Evolutionary conservation across 2,113 vertebrate species (phyloP).

Genomic region (Taxidea taxus): DNA sequence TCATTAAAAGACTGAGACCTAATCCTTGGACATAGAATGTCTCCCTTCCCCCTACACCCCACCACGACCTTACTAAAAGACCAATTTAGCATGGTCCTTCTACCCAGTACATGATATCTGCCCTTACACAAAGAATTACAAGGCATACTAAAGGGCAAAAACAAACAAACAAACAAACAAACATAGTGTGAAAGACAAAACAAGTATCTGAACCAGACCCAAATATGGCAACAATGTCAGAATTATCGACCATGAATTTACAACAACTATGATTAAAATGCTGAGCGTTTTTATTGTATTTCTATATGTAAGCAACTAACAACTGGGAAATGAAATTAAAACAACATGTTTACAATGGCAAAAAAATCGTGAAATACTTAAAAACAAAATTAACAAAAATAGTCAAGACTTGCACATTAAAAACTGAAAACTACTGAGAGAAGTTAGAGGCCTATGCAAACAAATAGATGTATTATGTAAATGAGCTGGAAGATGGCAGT

Average conservation of each 20-base stretch:
- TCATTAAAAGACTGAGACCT: neutral
- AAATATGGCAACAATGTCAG: neutral
- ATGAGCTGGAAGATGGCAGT: neutral
- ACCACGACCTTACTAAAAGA: neutral
- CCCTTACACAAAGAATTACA: neutral
- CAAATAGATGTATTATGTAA: neutral
- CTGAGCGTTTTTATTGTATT: neutral
- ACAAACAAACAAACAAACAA: neutral
- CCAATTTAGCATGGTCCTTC: neutral
- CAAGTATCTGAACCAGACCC: neutral
- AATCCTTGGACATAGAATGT: neutral
- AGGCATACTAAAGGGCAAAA: neutral
- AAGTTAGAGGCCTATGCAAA: neutral
- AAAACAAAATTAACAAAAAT: neutral
- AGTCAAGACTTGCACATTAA: neutral
- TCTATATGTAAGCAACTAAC: neutral
- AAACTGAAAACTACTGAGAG: neutral
- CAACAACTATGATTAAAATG: neutral
- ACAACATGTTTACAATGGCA: neutral
- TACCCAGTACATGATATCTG: neutral
- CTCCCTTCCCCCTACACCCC: neutral
- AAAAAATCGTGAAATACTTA: neutral
- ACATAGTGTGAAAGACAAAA: neutral
- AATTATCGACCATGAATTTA: neutral
- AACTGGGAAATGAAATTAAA: neutral